A percentile compares a stretch with the other conserved stretches of the same genome.
These are phyloP conservation scores for Acromyrmex heyeri DNA, from an alignment of 1,140 invertebrate species.

Conservation along the genomic window DNA sequence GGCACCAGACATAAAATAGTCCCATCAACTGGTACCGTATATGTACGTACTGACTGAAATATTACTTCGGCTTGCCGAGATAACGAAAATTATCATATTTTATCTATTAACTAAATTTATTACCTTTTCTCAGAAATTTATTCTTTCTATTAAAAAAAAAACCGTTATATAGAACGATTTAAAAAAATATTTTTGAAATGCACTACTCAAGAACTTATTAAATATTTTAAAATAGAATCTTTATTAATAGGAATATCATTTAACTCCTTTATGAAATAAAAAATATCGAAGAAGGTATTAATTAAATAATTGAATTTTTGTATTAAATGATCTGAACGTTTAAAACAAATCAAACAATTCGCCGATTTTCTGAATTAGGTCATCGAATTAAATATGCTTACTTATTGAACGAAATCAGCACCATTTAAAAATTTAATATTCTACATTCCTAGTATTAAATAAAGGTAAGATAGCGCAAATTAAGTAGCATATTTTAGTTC, in stretches of 20 bases:
- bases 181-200: neutral
- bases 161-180: neutral
- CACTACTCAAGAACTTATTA: neutral
- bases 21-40: neutral
- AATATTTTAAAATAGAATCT: conserved; percentile 20
- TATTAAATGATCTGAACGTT: neutral
- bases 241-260: conserved; percentile 29
- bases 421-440: conserved; percentile 1
- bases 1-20: neutral
- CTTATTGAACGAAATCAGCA: neutral
- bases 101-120: neutral
- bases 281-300: neutral
- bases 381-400: neutral
- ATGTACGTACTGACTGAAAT: neutral
- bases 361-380: conserved; percentile 4
- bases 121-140: neutral
- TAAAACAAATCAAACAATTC: conserved; percentile 11
- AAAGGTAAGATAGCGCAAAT: neutral
- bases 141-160: neutral
- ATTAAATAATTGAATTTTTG: conserved; percentile 17
- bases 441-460: neutral
- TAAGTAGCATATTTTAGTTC: neutral
- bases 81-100: neutral
- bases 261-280: neutral
- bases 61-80: neutral